A percentile compares a stretch with the other conserved stretches of the same genome.
Evolutionary conservation across 2,888 invertebrate genomes (phyloP).

Genomic region (Tipula unca): DNA sequence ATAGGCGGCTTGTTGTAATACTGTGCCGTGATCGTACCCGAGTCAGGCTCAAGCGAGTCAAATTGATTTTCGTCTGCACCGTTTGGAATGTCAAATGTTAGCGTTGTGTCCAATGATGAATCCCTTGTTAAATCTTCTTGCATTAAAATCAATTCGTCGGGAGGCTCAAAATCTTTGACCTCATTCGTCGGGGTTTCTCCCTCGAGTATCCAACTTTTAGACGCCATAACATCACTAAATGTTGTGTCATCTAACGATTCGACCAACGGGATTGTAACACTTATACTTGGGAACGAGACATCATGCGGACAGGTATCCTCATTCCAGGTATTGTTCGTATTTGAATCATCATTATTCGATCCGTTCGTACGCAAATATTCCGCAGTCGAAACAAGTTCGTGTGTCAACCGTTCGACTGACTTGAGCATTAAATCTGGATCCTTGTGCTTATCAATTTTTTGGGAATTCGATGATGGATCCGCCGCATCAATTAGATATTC

Average conservation of each 20-base stretch:
- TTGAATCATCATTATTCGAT: slow-evolving; percentile 27
- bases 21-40: slow-evolving; percentile 30
- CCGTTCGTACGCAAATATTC: slow-evolving; percentile 48
- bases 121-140: not conserved
- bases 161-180: not conserved
- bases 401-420: slow-evolving; percentile 55
- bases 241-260: slow-evolving; percentile 50
- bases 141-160: not conserved
- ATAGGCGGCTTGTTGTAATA: not conserved
- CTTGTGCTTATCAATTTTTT: slow-evolving; percentile 42
- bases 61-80: slow-evolving; percentile 22
- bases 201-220: slow-evolving; percentile 27
- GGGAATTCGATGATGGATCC: slow-evolving; percentile 28
- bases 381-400: slow-evolving; percentile 55
- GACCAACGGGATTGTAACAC: slow-evolving; percentile 63
- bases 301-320: slow-evolving; percentile 72
- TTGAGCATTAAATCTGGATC: slow-evolving; percentile 62
- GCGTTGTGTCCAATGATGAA: not conserved
- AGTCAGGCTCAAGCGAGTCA: slow-evolving; percentile 33
- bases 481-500: slow-evolving; percentile 38
- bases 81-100: slow-evolving; percentile 24
- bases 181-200: slow-evolving; percentile 38
- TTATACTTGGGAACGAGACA: slow-evolving; percentile 72
- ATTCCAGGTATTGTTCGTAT: slow-evolving; percentile 63
- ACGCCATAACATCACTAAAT: slow-evolving; percentile 23